Base-by-base conservation (phyloP, 1,140 invertebrate species). In the Drosophila trapezifrons region DNA sequence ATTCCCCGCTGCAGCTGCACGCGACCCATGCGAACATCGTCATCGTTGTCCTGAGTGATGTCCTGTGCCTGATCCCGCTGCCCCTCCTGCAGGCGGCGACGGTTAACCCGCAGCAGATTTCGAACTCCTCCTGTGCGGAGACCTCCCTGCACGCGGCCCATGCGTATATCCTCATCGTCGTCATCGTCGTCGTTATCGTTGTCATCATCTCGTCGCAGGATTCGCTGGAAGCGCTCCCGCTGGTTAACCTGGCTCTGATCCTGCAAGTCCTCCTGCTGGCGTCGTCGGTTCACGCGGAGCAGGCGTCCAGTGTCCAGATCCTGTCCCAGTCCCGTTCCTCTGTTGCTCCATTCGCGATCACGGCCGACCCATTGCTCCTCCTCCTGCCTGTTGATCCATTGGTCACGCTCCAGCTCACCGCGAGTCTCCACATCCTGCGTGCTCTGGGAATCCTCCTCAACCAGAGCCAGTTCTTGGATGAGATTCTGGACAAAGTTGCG, bases 401-500 rank as follows among this genome's bases (percentile, higher is more conserved):
- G 76, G 35, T 13, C 25, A 7, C 46, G 62, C 3, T 64, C 46
- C 17, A 20, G 9, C 15, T 22, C 22, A 38, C 35, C 27, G 20
- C 20, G 32, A n/a, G 27, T 13, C 3, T 38, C 43, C 15, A 10
- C 18, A n/a, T 38, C 20, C 42, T 37, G 43, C 3, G 54, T 25
- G 37, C 15, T 27, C 56, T 46, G 51, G 10, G n/a, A 3, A 2
- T 5, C 62, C 8, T 69, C 45, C 57, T 85, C 81, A 0, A 52
- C 46, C 35, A 91, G 17, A 12, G 77, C 81, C 40, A 91, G 25
- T 25, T 91, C 79, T 43, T 84, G 67, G 12, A 91, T 71, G 0
- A 91, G 64, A 40, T 62, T 75, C 25, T 91, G 80, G 2, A 91
- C 52, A 60, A 84, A 90, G 15, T 55, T 76, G 12, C 67, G 69